Evolutionary conservation across 2,888 invertebrate genomes (phyloP).

Genomic region (Rhorus exstirpatorius): DNA sequence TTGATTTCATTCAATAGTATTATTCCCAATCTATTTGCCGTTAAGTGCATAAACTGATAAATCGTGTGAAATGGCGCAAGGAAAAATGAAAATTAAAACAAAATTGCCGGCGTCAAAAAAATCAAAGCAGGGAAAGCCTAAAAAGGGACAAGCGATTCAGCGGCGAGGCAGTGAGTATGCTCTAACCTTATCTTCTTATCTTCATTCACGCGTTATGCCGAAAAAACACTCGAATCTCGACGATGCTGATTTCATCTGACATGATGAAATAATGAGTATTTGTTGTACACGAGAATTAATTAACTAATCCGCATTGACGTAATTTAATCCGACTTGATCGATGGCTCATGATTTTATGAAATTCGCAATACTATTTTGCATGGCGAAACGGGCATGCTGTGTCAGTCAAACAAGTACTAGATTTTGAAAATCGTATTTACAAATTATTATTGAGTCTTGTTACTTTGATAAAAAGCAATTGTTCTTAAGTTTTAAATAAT

Average conservation of each 20-base stretch:
- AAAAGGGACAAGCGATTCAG: constrained; percentile 88
- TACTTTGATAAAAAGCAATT: too few relatives aligned
- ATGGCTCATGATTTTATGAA: too few relatives aligned
- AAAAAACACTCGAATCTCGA: not conserved
- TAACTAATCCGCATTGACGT: too few relatives aligned
- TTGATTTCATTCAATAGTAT: not conserved
- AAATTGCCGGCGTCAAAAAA: constrained; percentile 88
- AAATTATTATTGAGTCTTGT: too few relatives aligned
- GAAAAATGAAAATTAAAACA: constrained; percentile 90
- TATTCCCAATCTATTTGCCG: not conserved
- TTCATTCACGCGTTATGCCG: not conserved
- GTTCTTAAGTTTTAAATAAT: too few relatives aligned
- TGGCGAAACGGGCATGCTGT: too few relatives aligned
- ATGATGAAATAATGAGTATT: not conserved
- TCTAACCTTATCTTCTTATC: constrained; percentile 12
- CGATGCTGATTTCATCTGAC: not conserved
- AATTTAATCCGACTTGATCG: too few relatives aligned
- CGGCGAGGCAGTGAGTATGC: constrained; percentile 88
- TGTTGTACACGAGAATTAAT: too few relatives aligned
- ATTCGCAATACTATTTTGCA: too few relatives aligned
- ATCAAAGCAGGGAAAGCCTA: constrained; percentile 86
- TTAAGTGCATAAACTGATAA: not conserved
- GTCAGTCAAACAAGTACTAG: too few relatives aligned
- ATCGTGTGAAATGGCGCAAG: constrained; percentile 88
- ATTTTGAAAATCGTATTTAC: not conserved